These are phyloP conservation scores for Falcunculus frontatus DNA, from an alignment of 2,113 vertebrate species.

Conservation along the genomic window DNA sequence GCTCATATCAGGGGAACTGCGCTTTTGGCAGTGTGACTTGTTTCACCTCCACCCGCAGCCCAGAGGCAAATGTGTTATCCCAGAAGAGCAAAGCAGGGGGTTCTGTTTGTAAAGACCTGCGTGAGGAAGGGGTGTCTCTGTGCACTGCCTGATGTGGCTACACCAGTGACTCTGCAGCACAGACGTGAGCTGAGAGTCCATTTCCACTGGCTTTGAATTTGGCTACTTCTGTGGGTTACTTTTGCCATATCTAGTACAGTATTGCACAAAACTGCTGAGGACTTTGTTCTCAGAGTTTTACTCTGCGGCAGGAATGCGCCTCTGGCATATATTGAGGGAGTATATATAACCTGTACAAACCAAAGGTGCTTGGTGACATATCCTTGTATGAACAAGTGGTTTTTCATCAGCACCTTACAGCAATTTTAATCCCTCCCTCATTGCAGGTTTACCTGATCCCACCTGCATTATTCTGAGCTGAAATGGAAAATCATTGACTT, in stretches of 20 bases:
- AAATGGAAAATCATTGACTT: background rate
- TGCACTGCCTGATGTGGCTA: background rate
- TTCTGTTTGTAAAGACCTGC: background rate
- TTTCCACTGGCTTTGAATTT: background rate
- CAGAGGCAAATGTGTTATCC: background rate
- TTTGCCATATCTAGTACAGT: background rate
- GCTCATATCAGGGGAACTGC: background rate
- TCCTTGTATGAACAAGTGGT: background rate
- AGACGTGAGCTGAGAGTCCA: background rate
- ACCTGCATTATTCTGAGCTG: background rate
- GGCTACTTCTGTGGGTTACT: background rate
- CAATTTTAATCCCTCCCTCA: background rate
- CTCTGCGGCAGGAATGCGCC: background rate
- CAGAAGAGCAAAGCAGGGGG: background rate
- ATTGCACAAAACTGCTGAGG: background rate
- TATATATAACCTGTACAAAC: background rate
- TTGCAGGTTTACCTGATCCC: background rate
- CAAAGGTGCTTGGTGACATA: background rate
- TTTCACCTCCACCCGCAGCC: background rate
- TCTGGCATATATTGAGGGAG: background rate
- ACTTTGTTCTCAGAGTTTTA: background rate
- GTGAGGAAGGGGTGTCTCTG: background rate
- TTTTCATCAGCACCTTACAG: background rate
- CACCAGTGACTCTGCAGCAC: background rate
- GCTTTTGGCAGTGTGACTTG: background rate